Conservation (phyloP, 2,888 invertebrate species). For the Zonitis immaculata region DNA sequence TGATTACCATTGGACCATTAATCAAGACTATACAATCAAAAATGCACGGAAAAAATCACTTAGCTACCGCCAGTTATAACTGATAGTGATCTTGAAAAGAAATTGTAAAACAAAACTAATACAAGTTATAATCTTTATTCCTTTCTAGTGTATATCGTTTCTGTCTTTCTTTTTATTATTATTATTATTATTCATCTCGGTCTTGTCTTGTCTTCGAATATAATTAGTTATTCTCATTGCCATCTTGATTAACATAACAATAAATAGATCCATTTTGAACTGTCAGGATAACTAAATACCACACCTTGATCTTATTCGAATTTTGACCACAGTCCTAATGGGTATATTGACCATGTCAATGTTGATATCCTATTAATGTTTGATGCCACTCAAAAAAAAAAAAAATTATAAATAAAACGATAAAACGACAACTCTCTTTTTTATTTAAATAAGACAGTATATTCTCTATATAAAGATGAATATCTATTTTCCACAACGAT, state of each 20-base stretch:
- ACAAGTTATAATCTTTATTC: slow-evolving; percentile 5
- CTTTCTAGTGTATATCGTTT: not conserved
- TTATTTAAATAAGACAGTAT: too few species aligned
- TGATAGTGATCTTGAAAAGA: slow-evolving; percentile 21
- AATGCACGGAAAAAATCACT: slow-evolving; percentile 28
- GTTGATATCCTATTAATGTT: slow-evolving; percentile 15
- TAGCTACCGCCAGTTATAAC: slow-evolving; percentile 27
- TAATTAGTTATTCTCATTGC: slow-evolving; percentile 39
- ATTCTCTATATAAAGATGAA: too few species aligned
- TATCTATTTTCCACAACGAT: too few species aligned
- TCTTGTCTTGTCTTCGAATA: slow-evolving; percentile 12
- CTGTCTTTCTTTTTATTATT: not conserved
- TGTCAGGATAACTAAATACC: slow-evolving; percentile 29
- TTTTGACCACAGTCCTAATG: slow-evolving; percentile 20
- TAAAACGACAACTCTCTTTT: too few species aligned
- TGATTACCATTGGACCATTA: slow-evolving; percentile 29
- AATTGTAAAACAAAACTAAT: slow-evolving; percentile 28
- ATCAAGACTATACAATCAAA: slow-evolving; percentile 29
- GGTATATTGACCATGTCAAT: slow-evolving; percentile 17
- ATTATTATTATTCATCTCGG: not conserved
- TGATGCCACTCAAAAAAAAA: not conserved
- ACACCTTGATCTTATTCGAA: slow-evolving; percentile 23
- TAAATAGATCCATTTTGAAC: slow-evolving; percentile 37
- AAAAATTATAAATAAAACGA: too few species aligned
- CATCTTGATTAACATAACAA: slow-evolving; percentile 41